Evolutionary conservation across 2,797 vertebrate species (phyloP), one percentile per base, ranked within the genome.

Genomic region (Eleutherodactylus coqui): DNA sequence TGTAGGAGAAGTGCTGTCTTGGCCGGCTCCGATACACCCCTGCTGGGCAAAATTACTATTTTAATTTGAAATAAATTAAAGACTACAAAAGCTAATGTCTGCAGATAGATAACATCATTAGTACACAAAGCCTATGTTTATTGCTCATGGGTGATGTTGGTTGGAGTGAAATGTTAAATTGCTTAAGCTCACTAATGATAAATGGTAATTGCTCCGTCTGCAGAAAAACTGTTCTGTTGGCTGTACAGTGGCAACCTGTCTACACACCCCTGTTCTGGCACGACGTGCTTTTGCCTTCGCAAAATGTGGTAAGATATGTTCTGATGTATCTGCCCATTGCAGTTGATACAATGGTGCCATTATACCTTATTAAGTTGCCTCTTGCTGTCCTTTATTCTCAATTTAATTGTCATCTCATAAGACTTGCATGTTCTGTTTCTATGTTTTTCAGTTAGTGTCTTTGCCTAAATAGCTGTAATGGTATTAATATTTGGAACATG

Each of bases 11-110:
- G 75, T 75, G 88, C 78, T 84, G 86, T 90, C 86, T 79, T 89
- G 88, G 88, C 91, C 79, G 83, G 90, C 91, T 90, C 4, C 1
- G 89, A 83, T 75, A 90, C 79, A 92, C 82, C 84, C 89, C 88
- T 91, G 88, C 90, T 87, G 92, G 89, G 90, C 89, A 90, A 92
- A 94, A 93, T 92, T 94, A 91, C 88, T 91, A 90, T 88, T 92
- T 91, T 92, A 95, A 95, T 96, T 95, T 94, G 91, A 91, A 92
- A 91, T 80, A 84, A 92, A 93, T 92, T 92, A 94, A 94, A 90
- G 91, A 92, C 90, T 89, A 87, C 90, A 93, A 93, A 90, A 93
- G 89, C 89, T 92, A 92, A 91, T 93, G 89, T 69, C 92, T 89
- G 93, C 82, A 32, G 78, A 85, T 90, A 88, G 75, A 92, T 90